Percentiles rank a stretch among this genome's conserved stretches.
These are phyloP conservation scores for Blera fallax DNA, from an alignment of 2,888 invertebrate genomes.

Conservation along the genomic window DNA sequence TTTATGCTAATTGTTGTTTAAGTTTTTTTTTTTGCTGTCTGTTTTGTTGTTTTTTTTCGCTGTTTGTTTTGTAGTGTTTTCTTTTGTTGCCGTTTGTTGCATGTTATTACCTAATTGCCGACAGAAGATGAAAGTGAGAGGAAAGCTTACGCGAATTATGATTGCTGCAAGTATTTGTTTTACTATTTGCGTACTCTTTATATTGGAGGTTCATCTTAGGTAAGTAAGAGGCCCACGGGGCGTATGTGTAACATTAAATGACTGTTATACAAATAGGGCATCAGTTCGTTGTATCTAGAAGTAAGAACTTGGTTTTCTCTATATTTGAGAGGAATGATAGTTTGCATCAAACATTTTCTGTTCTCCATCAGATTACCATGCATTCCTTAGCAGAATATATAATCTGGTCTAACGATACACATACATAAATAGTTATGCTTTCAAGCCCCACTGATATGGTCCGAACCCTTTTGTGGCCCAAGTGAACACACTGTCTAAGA, in stretches of 20 bases:
- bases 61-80: slow-evolving; percentile 7
- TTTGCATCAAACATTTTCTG: too few relatives aligned
- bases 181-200: neutral
- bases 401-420: too few relatives aligned
- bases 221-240: slow-evolving; percentile 1
- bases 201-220: neutral
- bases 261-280: too few relatives aligned
- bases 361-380: too few relatives aligned
- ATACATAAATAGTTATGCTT: too few relatives aligned
- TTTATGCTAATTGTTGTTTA: slow-evolving; percentile 3
- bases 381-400: too few relatives aligned
- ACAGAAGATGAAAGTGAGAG: slow-evolving; percentile 57
- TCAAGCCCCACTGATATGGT: too few relatives aligned
- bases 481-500: too few relatives aligned
- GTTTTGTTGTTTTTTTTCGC: slow-evolving; percentile 5
- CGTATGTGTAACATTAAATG: slow-evolving; percentile 39
- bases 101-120: slow-evolving; percentile 26
- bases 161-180: slow-evolving; percentile 1
- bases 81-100: slow-evolving; percentile 14
- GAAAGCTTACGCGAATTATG: slow-evolving; percentile 28
- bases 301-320: too few relatives aligned
- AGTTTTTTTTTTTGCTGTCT: neutral
- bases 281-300: too few relatives aligned
- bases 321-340: too few relatives aligned
- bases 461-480: too few relatives aligned